A percentile compares a stretch with the other conserved stretches of the same genome.
These are phyloP conservation scores for Mallotus villosus DNA, from an alignment of 2,797 vertebrate genomes.

Conservation along the genomic window DNA sequence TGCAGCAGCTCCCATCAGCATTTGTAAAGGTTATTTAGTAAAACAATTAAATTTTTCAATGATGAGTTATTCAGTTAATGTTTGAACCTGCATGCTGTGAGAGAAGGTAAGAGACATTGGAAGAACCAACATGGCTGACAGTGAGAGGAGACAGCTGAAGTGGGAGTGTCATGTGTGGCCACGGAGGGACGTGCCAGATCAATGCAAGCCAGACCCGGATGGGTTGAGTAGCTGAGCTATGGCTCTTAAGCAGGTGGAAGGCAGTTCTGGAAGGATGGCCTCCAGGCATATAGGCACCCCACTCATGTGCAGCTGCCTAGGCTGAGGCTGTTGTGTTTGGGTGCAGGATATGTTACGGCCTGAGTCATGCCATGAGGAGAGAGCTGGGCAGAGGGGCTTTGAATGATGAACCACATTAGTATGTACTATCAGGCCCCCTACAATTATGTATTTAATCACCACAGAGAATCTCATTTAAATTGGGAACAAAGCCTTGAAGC, in stretches of 20 bases:
- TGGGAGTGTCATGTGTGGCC: conserved; percentile 27
- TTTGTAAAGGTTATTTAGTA: not conserved
- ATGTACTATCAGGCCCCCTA: not conserved
- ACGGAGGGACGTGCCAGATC: conserved; percentile 21
- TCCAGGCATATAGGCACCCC: conserved; percentile 29
- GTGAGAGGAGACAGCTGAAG: conserved; percentile 39
- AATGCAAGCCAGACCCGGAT: conserved; percentile 7
- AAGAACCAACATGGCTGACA: conserved; percentile 13
- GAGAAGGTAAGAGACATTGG: not conserved
- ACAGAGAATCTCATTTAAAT: not conserved
- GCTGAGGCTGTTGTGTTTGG: conserved; percentile 31
- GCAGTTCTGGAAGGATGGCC: conserved; percentile 27
- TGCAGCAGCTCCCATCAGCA: too few relatives aligned
- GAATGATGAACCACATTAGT: not conserved
- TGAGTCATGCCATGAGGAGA: conserved; percentile 24
- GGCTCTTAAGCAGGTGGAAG: conserved; percentile 39
- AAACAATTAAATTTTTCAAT: too few relatives aligned
- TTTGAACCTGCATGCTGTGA: not conserved
- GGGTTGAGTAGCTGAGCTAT: conserved; percentile 1
- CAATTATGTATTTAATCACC: not conserved
- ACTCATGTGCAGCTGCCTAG: conserved; percentile 37
- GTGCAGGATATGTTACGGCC: conserved; percentile 8
- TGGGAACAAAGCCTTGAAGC: not conserved
- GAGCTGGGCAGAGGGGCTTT: conserved; percentile 2
- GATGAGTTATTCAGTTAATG: not conserved